Percentiles rank a stretch among this genome's conserved stretches.
Conservation (phyloP, 2,113 vertebrate species). For the Aix galericulata region DNA sequence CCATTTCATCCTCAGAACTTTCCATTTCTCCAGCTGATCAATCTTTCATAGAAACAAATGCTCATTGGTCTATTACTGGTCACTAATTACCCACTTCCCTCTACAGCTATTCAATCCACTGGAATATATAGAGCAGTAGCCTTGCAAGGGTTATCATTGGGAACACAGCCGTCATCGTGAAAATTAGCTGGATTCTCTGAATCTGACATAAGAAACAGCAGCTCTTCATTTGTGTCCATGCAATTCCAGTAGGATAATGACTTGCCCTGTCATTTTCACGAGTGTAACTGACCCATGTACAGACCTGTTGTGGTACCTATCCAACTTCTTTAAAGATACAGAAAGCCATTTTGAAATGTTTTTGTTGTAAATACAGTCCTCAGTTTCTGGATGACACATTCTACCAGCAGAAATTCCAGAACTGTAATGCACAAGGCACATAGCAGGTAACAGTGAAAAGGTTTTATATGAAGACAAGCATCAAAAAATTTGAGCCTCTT, state of each 20-base stretch:
- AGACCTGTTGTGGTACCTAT: neutral
- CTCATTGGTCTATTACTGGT: neutral
- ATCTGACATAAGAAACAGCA: neutral
- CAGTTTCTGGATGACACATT: neutral
- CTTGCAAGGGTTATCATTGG: too few species aligned
- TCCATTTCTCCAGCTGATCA: neutral
- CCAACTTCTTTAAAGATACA: neutral
- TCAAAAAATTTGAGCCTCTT: neutral
- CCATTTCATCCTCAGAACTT: neutral
- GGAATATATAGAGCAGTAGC: neutral
- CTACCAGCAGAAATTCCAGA: neutral
- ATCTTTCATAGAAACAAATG: neutral
- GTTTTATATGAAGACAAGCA: neutral
- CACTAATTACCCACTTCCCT: neutral
- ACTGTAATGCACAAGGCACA: neutral
- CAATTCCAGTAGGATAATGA: neutral
- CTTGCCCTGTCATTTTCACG: neutral
- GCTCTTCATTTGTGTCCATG: too few species aligned
- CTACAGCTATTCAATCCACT: neutral
- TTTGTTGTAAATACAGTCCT: neutral
- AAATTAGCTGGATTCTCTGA: neutral
- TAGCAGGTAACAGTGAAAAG: neutral
- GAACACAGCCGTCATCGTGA: neutral
- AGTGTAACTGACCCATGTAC: neutral
- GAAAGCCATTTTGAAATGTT: neutral